Base-by-base conservation (phyloP, 2,888 invertebrate genomes). In the Hipparchia semele region DNA sequence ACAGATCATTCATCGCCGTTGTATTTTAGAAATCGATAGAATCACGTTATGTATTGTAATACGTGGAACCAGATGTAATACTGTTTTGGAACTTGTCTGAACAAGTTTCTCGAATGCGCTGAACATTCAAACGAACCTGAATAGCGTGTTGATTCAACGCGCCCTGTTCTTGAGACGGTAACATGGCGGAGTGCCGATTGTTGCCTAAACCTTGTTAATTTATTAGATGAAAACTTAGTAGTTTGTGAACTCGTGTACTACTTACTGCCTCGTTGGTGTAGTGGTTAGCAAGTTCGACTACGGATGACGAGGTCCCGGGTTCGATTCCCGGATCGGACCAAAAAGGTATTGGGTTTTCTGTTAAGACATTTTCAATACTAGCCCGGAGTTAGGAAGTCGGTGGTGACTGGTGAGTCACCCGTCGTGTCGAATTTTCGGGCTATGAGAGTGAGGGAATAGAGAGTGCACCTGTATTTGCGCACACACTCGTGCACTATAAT, bases 121-220 rank as follows among this genome's bases (percentile, higher is more conserved):
- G 51, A 59, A 59, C 59, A 60, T 39, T 68, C 59, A 51, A 68
- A 33, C 4, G 65, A 53, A 54, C 39, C 66, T 54, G 66, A 66
- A 68, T 33, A 33, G 68, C 49, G 56, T 23, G 60, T 68, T 58
- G 68, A 58, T 23, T 60, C 56, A 60, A 53, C 59, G 39, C 61
- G 13, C 69, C 13, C 13, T 60, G 33, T 60, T 60, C 33, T 49
- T 51, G 64, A 58, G 65, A 56, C 45, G 13, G 53, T 64, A 46
- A 62, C 70, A 56, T 51, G n/a, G 39, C 45, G 56, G 39, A 56
- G 70, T 56, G 56, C 46, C 56, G 9, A 58, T 58, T 67, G 58
- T 58, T 39, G n/a, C 45, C 6, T 45, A 12, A 61, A 64, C 49
- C 64, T 64, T 64, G 64, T 51, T 64, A 64, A 64, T 64, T 64